Percentiles rank a stretch among this genome's conserved stretches.
Evolutionary conservation across 2,797 vertebrate species (phyloP).

Genomic region (Enteromius anoplus): DNA sequence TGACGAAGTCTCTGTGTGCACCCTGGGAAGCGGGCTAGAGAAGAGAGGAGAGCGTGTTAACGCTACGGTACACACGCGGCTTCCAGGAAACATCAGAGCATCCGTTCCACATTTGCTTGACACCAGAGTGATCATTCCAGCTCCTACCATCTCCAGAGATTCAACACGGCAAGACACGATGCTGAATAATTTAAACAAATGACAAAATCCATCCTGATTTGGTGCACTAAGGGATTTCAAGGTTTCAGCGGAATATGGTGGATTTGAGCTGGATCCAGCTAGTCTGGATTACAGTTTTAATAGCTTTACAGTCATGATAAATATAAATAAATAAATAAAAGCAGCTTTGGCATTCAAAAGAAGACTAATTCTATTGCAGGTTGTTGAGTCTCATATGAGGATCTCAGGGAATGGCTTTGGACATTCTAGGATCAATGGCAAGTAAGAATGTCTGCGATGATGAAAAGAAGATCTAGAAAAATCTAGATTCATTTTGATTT

Average conservation of each 20-base stretch:
- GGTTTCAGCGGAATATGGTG: slow-evolving; percentile 6
- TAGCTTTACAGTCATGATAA: slow-evolving; percentile 2
- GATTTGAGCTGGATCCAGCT: slow-evolving; percentile 23
- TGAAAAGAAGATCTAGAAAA: background rate
- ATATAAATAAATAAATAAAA: background rate
- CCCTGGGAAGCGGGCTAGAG: slow-evolving; percentile 29
- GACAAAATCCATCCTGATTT: background rate
- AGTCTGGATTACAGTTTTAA: slow-evolving; percentile 20
- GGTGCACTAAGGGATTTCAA: background rate
- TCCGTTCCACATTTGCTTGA: slow-evolving; percentile 57
- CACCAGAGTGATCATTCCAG: slow-evolving; percentile 46
- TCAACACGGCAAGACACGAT: background rate
- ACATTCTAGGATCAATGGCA: background rate
- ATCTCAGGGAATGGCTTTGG: background rate
- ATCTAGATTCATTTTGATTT: background rate
- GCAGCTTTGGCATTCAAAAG: background rate
- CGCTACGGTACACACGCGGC: slow-evolving; percentile 43
- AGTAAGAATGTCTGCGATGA: background rate
- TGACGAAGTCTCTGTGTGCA: slow-evolving; percentile 48
- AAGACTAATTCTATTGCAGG: background rate
- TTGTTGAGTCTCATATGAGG: background rate
- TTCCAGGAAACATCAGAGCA: slow-evolving; percentile 61
- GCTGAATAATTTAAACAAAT: slow-evolving; percentile 46
- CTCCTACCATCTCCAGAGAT: slow-evolving; percentile 43
- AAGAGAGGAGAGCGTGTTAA: slow-evolving; percentile 24